Evolutionary conservation across 2,797 vertebrate genomes (phyloP).

Genomic region (Setipinna tenuifilis): DNA sequence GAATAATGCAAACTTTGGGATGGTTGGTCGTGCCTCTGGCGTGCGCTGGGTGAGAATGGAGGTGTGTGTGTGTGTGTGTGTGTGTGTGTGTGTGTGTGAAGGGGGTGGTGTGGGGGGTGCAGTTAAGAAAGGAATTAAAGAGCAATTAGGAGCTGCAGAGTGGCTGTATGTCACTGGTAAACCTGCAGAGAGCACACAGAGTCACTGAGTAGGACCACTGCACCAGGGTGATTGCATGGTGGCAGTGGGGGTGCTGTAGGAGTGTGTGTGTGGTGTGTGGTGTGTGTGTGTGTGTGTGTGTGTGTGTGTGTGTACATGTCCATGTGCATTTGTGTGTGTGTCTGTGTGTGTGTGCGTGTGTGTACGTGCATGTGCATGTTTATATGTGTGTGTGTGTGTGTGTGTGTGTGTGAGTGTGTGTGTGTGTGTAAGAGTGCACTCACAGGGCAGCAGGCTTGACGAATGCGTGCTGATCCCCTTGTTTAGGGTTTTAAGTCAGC

Average conservation of each 20-base stretch:
- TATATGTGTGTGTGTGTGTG: too few species aligned
- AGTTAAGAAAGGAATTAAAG: constrained; percentile 73
- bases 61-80: constrained; percentile 12
- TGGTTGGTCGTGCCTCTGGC: constrained; percentile 40
- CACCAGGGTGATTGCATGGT: constrained; percentile 53
- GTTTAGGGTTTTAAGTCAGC: constrained; percentile 74
- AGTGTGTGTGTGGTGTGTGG: constrained; percentile 7
- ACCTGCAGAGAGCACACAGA: constrained; percentile 63
- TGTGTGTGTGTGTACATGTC: too few species aligned
- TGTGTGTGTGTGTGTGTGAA: constrained; percentile 35
- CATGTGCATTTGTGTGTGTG: too few species aligned
- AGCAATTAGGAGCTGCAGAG: constrained; percentile 73
- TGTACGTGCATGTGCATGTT: too few species aligned
- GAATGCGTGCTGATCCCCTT: constrained; percentile 78
- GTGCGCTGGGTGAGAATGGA: constrained; percentile 49
- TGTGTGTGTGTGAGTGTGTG: too few species aligned
- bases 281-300: too few species aligned
- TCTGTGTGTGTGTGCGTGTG: too few species aligned
- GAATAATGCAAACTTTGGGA: constrained; percentile 67
- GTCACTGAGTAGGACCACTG: constrained; percentile 49
- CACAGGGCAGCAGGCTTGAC: constrained; percentile 70
- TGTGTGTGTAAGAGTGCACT: constrained; percentile 37
- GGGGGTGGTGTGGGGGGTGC: constrained; percentile 43
- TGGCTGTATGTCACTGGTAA: constrained; percentile 60
- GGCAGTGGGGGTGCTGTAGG: neutral